A percentile compares a stretch with the other conserved stretches of the same genome.
Conservation (phyloP, 2,888 invertebrate species). For the Notodonta ziczac region DNA sequence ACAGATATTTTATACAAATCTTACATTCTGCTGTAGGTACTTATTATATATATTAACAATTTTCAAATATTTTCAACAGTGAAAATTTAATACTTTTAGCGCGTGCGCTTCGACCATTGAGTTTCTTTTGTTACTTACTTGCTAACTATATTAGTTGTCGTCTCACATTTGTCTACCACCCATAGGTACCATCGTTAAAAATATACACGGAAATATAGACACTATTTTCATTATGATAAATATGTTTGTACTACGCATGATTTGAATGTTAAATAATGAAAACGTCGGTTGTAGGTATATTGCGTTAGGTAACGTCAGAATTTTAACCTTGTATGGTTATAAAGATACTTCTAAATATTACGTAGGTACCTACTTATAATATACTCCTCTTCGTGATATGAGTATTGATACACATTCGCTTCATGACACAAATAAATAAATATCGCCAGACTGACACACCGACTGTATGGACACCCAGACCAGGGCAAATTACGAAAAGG, state of each 20-base stretch:
- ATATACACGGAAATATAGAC: constrained; percentile 25
- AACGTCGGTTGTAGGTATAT: constrained; percentile 13
- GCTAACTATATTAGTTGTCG: constrained; percentile 39
- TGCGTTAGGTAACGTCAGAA: constrained; percentile 31
- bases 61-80: not conserved
- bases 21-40: too few relatives aligned
- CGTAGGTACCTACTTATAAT: constrained; percentile 17
- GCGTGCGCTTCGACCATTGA: constrained; percentile 12
- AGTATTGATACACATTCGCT: constrained; percentile 13
- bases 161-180: constrained; percentile 22
- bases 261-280: constrained; percentile 16
- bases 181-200: constrained; percentile 8
- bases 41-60: not conserved
- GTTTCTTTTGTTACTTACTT: constrained; percentile 29
- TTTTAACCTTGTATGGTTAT: constrained; percentile 56
- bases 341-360: constrained; percentile 40
- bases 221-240: constrained; percentile 12
- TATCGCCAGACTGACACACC: too few relatives aligned
- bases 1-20: too few relatives aligned
- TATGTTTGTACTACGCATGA: constrained; percentile 23
- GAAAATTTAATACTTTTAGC: constrained; percentile 21
- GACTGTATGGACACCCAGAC: too few relatives aligned
- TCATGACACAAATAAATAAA: not conserved
- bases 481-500: too few relatives aligned
- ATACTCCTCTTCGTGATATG: constrained; percentile 28